phyloP scores from a whole-genome alignment of 2,888 invertebrate genomes.

The Opisthograptis luteolata region DNA sequence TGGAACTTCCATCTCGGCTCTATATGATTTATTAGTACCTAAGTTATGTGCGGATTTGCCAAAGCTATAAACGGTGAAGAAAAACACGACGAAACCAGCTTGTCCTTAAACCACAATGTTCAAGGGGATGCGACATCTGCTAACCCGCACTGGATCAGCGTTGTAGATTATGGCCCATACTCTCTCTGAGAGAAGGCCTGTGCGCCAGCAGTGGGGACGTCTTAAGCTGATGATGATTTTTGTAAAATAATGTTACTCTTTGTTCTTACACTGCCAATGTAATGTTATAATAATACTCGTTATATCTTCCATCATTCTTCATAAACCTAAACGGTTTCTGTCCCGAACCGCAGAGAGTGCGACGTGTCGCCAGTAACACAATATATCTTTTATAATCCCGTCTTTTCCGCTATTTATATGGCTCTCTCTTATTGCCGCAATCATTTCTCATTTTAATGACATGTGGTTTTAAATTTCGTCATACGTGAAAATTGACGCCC shows the following conservation, averaged over 20 bases:
- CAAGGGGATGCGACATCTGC: no score
- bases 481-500: constrained; percentile 21
- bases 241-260: constrained; percentile 31
- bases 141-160: no score
- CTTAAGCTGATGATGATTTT: no score
- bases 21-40: no score
- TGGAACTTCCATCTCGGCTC: no score
- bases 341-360: constrained; percentile 33
- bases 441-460: constrained; percentile 20
- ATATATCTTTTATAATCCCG: constrained; percentile 49
- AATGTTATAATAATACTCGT: constrained; percentile 40
- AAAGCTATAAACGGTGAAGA: no score
- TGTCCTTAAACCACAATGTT: no score
- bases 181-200: no score
- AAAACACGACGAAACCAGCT: no score
- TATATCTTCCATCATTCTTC: constrained; percentile 44
- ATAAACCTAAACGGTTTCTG: constrained; percentile 44
- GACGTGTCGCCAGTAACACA: constrained; percentile 43
- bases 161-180: no score
- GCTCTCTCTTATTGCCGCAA: constrained; percentile 43
- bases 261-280: constrained; percentile 42
- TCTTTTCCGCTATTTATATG: constrained; percentile 52
- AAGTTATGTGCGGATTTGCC: no score
- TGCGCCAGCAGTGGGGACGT: no score
- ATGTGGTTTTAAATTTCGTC: constrained; percentile 51